These are phyloP conservation scores for Cynodonichthys magdalenae DNA, from an alignment of 2,797 vertebrate species.

Conservation along the genomic window DNA sequence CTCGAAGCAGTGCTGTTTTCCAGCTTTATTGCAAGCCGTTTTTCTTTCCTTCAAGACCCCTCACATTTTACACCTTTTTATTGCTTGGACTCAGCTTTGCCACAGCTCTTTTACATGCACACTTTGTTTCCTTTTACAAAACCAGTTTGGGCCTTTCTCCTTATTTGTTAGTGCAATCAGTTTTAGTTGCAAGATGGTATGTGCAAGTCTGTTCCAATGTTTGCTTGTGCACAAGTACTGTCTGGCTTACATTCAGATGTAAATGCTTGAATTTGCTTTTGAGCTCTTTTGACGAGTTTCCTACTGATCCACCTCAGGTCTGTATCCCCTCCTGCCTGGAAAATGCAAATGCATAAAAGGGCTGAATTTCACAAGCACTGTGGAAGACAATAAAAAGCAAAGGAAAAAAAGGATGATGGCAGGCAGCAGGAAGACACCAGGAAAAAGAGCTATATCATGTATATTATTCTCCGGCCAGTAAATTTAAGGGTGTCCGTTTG, in stretches of 20 bases:
- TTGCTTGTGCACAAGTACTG: background rate
- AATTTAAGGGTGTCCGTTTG: constrained; percentile 87
- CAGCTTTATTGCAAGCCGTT: constrained; percentile 97
- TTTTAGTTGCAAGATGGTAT: background rate
- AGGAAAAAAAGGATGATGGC: constrained; percentile 33
- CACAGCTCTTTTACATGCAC: constrained; percentile 49
- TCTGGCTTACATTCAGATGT: constrained; percentile 26
- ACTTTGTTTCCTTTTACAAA: constrained; percentile 35
- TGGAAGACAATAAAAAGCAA: constrained; percentile 26
- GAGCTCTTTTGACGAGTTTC: constrained; percentile 32
- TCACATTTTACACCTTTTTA: constrained; percentile 91
- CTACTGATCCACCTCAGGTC: constrained; percentile 37
- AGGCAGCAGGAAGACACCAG: constrained; percentile 24
- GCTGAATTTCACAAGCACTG: constrained; percentile 29
- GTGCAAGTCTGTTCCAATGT: background rate
- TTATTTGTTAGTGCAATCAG: constrained; percentile 1
- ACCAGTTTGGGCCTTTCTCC: constrained; percentile 32
- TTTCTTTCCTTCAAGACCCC: constrained; percentile 94
- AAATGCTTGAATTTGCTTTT: constrained; percentile 12
- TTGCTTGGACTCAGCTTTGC: constrained; percentile 80
- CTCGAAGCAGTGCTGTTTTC: constrained; percentile 98
- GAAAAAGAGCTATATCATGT: constrained; percentile 70
- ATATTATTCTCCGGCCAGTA: constrained; percentile 78
- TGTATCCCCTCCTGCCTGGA: background rate
- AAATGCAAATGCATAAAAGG: background rate